Conservation (phyloP, 2,888 invertebrate species). For the Drosophila paracracens region DNA sequence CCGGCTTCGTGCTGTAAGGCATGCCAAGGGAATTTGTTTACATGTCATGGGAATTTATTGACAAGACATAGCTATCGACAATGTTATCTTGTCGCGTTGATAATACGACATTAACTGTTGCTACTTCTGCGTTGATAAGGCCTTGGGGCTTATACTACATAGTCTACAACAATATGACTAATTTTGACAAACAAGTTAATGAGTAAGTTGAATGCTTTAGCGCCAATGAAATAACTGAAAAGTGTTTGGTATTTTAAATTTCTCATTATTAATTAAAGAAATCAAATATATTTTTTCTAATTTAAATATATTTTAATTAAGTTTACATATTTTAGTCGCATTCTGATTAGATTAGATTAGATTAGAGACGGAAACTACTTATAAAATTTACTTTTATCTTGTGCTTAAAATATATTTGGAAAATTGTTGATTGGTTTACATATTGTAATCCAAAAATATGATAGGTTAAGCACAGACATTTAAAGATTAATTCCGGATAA, state of each 20-base stretch:
- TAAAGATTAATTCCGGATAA: neutral
- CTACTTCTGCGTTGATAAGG: constrained; percentile 21
- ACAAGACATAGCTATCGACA: constrained; percentile 20
- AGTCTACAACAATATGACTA: constrained; percentile 5
- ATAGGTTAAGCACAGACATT: neutral
- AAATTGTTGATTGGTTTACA: neutral
- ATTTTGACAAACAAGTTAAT: constrained; percentile 10
- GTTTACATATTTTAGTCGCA: neutral
- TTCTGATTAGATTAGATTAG: neutral
- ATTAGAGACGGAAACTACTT: neutral
- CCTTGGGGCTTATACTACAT: neutral
- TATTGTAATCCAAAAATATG: neutral
- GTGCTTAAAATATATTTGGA: too few relatives aligned
- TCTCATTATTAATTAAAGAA: neutral
- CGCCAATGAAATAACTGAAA: neutral
- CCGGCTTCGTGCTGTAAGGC: constrained; percentile 35
- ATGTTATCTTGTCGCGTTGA: constrained; percentile 33
- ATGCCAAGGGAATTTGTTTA: constrained; percentile 24
- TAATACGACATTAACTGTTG: constrained; percentile 29
- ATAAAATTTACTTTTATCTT: neutral
- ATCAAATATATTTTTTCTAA: too few relatives aligned
- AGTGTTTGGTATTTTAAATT: neutral
- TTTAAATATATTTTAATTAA: neutral
- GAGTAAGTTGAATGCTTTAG: neutral
- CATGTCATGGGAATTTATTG: constrained; percentile 27